Percentiles rank a stretch among this genome's conserved stretches.
phyloP scores from a whole-genome alignment of 2,888 invertebrate genomes.

The Hydraecia micacea region DNA sequence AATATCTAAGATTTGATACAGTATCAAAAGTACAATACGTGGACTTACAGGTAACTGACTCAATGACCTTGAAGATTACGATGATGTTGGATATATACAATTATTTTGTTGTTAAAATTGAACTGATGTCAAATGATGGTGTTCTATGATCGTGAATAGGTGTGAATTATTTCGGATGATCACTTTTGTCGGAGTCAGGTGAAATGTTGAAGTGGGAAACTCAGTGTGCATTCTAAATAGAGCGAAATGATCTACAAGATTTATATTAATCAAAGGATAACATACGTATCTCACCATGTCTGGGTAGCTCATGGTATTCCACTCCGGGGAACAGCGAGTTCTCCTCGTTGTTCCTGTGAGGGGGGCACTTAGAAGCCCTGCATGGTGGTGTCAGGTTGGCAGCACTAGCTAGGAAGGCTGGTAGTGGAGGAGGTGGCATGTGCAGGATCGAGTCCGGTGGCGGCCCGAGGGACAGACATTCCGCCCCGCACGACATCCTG shows the following conservation, averaged over 20 bases:
- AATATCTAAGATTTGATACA: background rate
- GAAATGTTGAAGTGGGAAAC: background rate
- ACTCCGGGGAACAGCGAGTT: slow-evolving; percentile 91
- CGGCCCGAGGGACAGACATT: slow-evolving; percentile 92
- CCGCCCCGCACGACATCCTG: slow-evolving; percentile 91
- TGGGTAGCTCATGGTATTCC: slow-evolving; percentile 95
- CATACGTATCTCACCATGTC: slow-evolving; percentile 91
- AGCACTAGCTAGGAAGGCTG: slow-evolving; percentile 92
- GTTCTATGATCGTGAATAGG: background rate
- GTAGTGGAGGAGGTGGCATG: slow-evolving; percentile 96
- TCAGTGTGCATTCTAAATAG: background rate
- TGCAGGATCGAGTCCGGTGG: slow-evolving; percentile 95
- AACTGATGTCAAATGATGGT: background rate
- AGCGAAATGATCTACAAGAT: background rate
- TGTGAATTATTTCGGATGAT: background rate
- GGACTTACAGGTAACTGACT: background rate
- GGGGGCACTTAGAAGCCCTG: slow-evolving; percentile 92
- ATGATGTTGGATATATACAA: background rate
- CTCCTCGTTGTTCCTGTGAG: slow-evolving; percentile 88
- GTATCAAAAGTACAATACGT: background rate
- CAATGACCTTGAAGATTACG: background rate
- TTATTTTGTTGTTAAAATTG: background rate
- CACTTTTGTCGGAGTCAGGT: background rate
- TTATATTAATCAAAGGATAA: slow-evolving; percentile 23
- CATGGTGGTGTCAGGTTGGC: slow-evolving; percentile 92